Evolutionary conservation across 2,797 vertebrate genomes (phyloP).

Genomic region (Ctenochaetus hawaiiensis): DNA sequence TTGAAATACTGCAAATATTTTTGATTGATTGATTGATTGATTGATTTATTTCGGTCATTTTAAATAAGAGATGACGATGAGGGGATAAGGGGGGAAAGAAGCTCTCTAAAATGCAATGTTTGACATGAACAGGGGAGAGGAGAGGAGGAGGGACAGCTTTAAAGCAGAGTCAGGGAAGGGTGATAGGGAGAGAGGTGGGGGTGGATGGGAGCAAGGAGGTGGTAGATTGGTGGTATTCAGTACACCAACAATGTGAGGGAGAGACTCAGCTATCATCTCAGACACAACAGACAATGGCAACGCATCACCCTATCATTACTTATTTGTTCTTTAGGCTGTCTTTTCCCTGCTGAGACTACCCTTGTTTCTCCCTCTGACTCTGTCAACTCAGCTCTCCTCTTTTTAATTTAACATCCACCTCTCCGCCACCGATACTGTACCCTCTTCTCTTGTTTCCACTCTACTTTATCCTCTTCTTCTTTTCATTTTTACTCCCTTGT

Average conservation of each 20-base stretch:
- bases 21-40: too few species aligned
- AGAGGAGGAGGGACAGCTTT: constrained; percentile 37
- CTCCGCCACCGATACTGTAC: constrained; percentile 1
- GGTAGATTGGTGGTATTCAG: constrained; percentile 62
- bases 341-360: constrained; percentile 35
- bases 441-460: constrained; percentile 22
- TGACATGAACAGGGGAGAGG: constrained; percentile 38
- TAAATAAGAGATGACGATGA: constrained; percentile 22
- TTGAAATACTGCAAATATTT: constrained; percentile 15
- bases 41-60: too few species aligned
- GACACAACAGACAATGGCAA: constrained; percentile 69
- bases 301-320: constrained; percentile 71
- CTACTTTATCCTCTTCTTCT: constrained; percentile 1
- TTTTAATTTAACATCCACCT: constrained; percentile 37
- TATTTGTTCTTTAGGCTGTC: constrained; percentile 61
- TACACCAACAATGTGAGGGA: constrained; percentile 56
- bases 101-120: constrained; percentile 20
- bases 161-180: constrained; percentile 57
- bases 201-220: constrained; percentile 58
- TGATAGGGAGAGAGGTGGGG: constrained; percentile 65
- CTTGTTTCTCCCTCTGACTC: constrained; percentile 45
- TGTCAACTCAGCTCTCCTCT: not conserved
- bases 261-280: constrained; percentile 71
- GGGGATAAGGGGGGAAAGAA: constrained; percentile 13
- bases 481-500: constrained; percentile 18